Percentiles rank a stretch among this genome's conserved stretches.
Evolutionary conservation across 2,888 invertebrate species (phyloP).

Genomic region (Alloplasta piceator): DNA sequence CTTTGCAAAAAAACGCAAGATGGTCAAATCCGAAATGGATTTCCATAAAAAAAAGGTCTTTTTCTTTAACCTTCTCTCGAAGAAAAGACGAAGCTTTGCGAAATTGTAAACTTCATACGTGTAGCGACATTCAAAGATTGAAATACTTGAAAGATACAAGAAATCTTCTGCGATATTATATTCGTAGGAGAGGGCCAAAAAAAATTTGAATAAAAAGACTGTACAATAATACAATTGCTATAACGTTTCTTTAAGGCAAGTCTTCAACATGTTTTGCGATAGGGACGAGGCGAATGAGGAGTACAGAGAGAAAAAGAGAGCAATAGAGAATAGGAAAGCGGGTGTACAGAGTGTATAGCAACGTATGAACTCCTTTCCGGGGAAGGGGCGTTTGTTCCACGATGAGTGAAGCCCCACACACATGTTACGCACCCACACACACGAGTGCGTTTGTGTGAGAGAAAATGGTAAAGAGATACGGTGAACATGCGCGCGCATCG

Average conservation of each 20-base stretch:
- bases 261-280: slow-evolving; percentile 10
- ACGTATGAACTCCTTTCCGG: slow-evolving; percentile 23
- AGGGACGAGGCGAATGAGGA: slow-evolving; percentile 19
- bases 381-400: slow-evolving; percentile 13
- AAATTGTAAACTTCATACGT: too few species aligned
- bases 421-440: neutral
- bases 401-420: slow-evolving; percentile 48
- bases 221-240: slow-evolving; percentile 27
- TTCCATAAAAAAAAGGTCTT: neutral
- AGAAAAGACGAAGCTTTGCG: too few species aligned
- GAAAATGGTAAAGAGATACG: slow-evolving; percentile 16
- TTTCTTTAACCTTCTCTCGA: too few species aligned
- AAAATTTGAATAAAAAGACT: neutral
- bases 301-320: slow-evolving; percentile 21
- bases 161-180: slow-evolving; percentile 4
- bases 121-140: too few species aligned
- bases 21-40: too few species aligned
- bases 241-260: slow-evolving; percentile 58
- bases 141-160: too few species aligned
- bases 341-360: slow-evolving; percentile 26
- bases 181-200: neutral
- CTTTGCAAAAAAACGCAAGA: too few species aligned
- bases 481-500: slow-evolving; percentile 50
- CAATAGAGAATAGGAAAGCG: slow-evolving; percentile 4
- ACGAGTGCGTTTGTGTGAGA: slow-evolving; percentile 7